These are phyloP conservation scores for Chymomyza costata DNA, from an alignment of 1,140 invertebrate species.

Conservation along the genomic window DNA sequence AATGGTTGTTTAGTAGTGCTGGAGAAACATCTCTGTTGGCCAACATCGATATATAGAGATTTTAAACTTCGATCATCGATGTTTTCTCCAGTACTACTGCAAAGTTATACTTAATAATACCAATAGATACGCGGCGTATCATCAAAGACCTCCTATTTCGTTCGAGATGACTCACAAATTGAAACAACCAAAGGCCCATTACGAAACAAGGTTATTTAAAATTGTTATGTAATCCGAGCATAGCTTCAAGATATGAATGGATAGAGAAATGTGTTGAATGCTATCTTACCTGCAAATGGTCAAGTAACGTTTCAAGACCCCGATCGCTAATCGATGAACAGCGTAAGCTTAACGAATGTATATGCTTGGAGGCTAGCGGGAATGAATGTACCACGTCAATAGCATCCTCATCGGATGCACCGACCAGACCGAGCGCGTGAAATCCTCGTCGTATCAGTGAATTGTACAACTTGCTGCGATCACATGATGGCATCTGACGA, in stretches of 20 bases:
- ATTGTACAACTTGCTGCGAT: slow-evolving; percentile 84
- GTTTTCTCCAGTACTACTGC: no score
- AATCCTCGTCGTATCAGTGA: slow-evolving; percentile 90
- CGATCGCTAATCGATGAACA: slow-evolving; percentile 92
- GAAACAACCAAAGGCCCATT: no score
- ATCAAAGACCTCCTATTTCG: no score
- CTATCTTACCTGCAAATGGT: slow-evolving; percentile 89
- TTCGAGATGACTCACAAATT: no score
- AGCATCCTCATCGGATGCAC: slow-evolving; percentile 92
- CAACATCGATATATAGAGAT: no score
- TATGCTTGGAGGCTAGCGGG: slow-evolving; percentile 87
- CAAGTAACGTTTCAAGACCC: slow-evolving; percentile 89
- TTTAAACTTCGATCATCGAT: no score
- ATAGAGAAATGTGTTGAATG: no score
- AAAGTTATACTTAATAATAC: no score
- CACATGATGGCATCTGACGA: slow-evolving; percentile 80
- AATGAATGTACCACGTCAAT: slow-evolving; percentile 90
- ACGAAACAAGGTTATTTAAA: background rate
- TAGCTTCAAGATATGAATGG: background rate
- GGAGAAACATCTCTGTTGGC: no score
- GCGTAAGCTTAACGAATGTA: slow-evolving; percentile 87
- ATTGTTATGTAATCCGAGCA: background rate
- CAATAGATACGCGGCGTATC: no score
- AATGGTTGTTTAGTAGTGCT: no score
- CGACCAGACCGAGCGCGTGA: slow-evolving; percentile 87